Percentiles rank a stretch among this genome's conserved stretches.
Conservation (phyloP, 2,113 vertebrate genomes). For the Hyla sarda region DNA sequence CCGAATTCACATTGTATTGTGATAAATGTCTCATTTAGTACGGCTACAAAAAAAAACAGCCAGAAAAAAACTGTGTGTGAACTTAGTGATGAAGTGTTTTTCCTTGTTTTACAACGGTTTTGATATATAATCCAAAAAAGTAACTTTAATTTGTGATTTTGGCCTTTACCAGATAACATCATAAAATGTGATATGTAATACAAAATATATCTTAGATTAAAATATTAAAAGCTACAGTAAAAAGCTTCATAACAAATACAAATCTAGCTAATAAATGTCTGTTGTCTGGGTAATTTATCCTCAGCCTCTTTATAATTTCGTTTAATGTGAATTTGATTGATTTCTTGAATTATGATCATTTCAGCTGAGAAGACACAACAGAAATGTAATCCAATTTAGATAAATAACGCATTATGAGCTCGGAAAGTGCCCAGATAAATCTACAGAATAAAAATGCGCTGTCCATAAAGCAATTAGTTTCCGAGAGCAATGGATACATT, state of each 20-base stretch:
- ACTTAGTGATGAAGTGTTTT: too few relatives aligned
- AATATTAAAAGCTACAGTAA: background rate
- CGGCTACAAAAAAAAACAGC: too few relatives aligned
- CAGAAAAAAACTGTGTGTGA: too few relatives aligned
- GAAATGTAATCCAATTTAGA: conserved; percentile 41
- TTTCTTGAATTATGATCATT: conserved; percentile 31
- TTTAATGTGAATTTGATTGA: conserved; percentile 30
- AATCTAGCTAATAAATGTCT: conserved; percentile 5
- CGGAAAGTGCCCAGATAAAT: conserved; percentile 17
- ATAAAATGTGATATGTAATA: background rate
- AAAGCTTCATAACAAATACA: background rate
- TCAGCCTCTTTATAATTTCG: conserved; percentile 24
- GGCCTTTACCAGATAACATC: too few relatives aligned
- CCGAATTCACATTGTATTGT: too few relatives aligned
- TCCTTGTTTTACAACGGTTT: too few relatives aligned
- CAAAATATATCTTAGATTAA: background rate
- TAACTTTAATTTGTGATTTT: too few relatives aligned
- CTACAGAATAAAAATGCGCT: conserved; percentile 8
- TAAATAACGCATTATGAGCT: conserved; percentile 29
- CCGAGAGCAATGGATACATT: background rate
- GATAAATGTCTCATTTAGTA: too few relatives aligned
- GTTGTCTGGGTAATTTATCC: conserved; percentile 9
- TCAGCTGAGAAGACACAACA: background rate
- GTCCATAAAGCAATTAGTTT: conserved; percentile 31
- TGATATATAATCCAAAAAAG: too few relatives aligned